Conservation (phyloP, 2,888 invertebrate species). For the Torymus tubicola region DNA sequence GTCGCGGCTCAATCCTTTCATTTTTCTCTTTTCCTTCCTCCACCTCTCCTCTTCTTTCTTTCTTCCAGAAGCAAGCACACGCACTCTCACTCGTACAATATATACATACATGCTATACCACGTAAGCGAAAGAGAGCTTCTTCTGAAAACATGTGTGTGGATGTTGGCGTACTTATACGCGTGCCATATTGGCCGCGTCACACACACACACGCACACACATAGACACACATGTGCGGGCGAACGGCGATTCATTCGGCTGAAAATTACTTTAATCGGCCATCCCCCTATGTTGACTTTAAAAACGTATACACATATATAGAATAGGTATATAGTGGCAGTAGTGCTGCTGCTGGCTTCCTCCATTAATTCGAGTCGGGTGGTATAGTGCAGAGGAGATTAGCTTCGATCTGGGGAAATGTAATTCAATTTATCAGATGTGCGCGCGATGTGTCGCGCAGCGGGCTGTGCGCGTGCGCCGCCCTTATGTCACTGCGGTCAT, state of each 20-base stretch:
- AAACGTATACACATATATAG: too few relatives aligned
- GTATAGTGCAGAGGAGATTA: background rate
- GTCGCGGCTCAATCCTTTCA: conserved; percentile 16
- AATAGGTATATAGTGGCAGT: background rate
- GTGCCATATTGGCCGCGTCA: conserved; percentile 11
- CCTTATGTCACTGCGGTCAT: too few relatives aligned
- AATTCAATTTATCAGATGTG: too few relatives aligned
- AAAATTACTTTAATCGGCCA: conserved; percentile 26
- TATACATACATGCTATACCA: too few relatives aligned
- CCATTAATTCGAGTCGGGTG: background rate
- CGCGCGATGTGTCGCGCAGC: too few relatives aligned
- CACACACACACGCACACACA: background rate
- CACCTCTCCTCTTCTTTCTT: background rate
- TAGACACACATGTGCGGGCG: too few relatives aligned
- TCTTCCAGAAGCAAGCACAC: background rate
- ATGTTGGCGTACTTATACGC: background rate
- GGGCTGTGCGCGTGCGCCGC: too few relatives aligned
- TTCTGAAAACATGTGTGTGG: conserved; percentile 14
- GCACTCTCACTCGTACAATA: too few relatives aligned
- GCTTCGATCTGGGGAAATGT: background rate
- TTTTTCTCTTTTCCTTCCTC: background rate
- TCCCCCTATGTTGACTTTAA: background rate
- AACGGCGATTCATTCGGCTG: conserved; percentile 4
- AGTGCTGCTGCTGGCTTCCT: background rate
- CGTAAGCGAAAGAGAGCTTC: too few relatives aligned